These are phyloP conservation scores for Drosophila subpulchrella DNA, from an alignment of 1,140 invertebrate genomes.

Conservation along the genomic window DNA sequence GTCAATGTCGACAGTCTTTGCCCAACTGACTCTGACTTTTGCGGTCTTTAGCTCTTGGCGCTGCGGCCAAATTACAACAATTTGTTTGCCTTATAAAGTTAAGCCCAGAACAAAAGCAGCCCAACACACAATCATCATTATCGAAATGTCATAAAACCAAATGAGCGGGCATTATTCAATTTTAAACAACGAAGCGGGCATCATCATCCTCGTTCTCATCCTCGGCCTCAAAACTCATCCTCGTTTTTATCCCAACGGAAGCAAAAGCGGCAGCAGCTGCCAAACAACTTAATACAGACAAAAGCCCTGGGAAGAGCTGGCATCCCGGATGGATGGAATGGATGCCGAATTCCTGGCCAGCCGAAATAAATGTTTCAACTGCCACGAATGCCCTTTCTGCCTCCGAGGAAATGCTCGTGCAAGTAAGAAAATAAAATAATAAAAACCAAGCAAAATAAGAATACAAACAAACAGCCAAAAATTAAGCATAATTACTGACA, in stretches of 20 bases:
- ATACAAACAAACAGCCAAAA: constrained; percentile 66
- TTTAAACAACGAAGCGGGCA: constrained; percentile 64
- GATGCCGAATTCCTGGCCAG: constrained; percentile 44
- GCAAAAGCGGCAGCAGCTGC: constrained; percentile 65
- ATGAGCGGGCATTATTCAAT: constrained; percentile 81
- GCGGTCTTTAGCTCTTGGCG: constrained; percentile 41
- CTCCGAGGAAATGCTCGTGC: constrained; percentile 24
- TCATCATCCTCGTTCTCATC: constrained; percentile 38
- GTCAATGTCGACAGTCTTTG: constrained; percentile 40
- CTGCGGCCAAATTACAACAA: constrained; percentile 70
- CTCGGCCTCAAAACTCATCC: constrained; percentile 21
- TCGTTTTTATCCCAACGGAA: constrained; percentile 38
- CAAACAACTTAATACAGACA: constrained; percentile 81
- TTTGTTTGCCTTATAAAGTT: constrained; percentile 80
- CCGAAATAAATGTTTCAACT: constrained; percentile 75
- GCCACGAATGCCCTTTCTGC: constrained; percentile 67
- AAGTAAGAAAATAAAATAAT: constrained; percentile 25
- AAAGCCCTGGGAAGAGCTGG: constrained; percentile 38
- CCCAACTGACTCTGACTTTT: constrained; percentile 37
- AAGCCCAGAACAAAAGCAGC: constrained; percentile 72
- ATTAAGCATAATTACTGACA: constrained; percentile 82
- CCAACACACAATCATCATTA: constrained; percentile 76
- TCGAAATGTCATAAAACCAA: constrained; percentile 83
- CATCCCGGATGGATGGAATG: constrained; percentile 31
- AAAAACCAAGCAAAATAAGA: constrained; percentile 21